These are phyloP conservation scores for Cirrhinus mrigala DNA, from an alignment of 2,797 vertebrate genomes.

Conservation along the genomic window DNA sequence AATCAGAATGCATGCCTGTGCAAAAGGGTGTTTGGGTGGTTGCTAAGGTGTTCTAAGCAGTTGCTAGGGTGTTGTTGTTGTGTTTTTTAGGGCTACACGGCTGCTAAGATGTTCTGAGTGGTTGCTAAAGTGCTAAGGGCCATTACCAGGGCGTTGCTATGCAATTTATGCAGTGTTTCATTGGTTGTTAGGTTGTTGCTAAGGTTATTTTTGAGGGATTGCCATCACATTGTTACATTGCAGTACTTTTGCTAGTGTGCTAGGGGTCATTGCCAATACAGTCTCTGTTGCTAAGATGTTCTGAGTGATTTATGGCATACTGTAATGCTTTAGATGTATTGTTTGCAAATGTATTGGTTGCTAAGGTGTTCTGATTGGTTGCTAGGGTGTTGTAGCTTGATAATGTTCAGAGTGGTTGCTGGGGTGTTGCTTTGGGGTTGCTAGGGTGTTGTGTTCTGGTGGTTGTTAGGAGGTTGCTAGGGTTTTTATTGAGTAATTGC, in stretches of 20 bases:
- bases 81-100: not conserved
- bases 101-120: not conserved
- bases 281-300: not conserved
- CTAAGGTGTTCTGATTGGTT: not conserved
- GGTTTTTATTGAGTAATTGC: too few species aligned
- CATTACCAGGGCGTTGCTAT: not conserved
- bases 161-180: not conserved
- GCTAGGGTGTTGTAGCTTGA: not conserved
- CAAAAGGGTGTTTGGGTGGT: not conserved
- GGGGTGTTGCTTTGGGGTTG: too few species aligned
- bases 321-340: not conserved
- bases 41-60: not conserved
- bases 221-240: not conserved
- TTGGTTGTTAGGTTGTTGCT: not conserved
- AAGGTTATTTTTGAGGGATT: not conserved
- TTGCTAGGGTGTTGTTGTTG: not conserved
- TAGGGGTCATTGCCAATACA: not conserved
- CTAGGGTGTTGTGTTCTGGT: too few species aligned
- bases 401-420: too few species aligned
- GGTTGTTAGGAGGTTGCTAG: too few species aligned
- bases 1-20: not conserved
- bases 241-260: not conserved
- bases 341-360: not conserved
- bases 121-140: not conserved
- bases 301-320: not conserved